Evolutionary conservation across 2,113 vertebrate genomes (phyloP), one percentile per base, ranked within the genome.

Genomic region (Megatriorchis doriae): DNA sequence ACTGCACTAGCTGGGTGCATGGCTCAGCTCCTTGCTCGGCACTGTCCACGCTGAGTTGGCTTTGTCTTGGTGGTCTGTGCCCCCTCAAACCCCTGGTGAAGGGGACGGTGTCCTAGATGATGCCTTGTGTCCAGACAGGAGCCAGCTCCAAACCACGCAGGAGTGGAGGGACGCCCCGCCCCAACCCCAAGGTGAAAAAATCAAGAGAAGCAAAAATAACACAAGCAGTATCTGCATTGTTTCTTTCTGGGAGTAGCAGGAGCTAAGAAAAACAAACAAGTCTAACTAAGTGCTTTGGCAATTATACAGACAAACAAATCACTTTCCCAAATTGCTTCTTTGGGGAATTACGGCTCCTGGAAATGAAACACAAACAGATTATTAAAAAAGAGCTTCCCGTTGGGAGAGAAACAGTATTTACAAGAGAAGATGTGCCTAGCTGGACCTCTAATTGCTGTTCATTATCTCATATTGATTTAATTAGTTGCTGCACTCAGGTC

Each of bases 381-480:
- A 99, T 98, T 98, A 99, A 99, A 99, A 98, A 99, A 98, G 98
- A 98, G 97, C 96, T 98, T 98, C 98, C 99, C 97, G 95, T 98
- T 98, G 98, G 99, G 99, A 99, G 98, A 98, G 98, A 98, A 99
- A 95, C 98, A 97, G 98, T 99, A 99, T 99, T 99, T 99, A 99
- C 99, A 99, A 98, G 98, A 98, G 98, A 98, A 98, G 98, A 99
- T 98, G 98, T 98, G 98, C 98, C 98, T 98, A 98, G 99, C 98
- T 97, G 98, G 98, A 98, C 98, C 98, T 99, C 98, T 99, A 99
- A 99, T 99, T 99, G 99, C 98, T 98, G 98, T 99, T 99, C 99
- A 99, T 99, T 99, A 99, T 99, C 99, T 99, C 98, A 98, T 99
- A 99, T 99, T 99, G 99, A 99, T 99, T 99, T 99, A 99, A 99